Conservation (phyloP, 2,888 invertebrate species). For the Meta bourneti region DNA sequence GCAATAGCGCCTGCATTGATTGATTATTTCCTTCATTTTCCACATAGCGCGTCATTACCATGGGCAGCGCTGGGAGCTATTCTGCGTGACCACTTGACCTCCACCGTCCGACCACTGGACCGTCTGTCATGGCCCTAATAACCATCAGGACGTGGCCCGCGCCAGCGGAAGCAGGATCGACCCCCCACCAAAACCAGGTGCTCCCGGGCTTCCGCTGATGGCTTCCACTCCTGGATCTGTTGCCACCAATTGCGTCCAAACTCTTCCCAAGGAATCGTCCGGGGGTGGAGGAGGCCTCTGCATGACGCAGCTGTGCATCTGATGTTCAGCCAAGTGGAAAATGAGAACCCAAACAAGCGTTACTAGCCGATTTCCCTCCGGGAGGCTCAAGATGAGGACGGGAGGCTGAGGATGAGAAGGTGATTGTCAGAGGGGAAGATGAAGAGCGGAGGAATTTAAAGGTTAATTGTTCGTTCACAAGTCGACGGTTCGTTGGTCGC, state of each 20-base stretch:
- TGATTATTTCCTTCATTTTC: background rate
- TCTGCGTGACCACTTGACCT: constrained; percentile 23
- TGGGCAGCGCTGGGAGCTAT: background rate
- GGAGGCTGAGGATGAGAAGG: constrained; percentile 53
- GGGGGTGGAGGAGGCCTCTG: background rate
- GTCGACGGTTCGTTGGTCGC: constrained; percentile 64
- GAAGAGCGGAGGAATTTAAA: constrained; percentile 61
- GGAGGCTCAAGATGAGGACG: constrained; percentile 66
- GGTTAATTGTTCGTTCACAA: constrained; percentile 76
- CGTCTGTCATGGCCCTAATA: constrained; percentile 72
- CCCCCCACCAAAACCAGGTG: constrained; percentile 57
- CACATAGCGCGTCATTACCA: background rate
- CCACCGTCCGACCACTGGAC: constrained; percentile 46
- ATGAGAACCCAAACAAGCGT: constrained; percentile 76
- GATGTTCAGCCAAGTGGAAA: constrained; percentile 56
- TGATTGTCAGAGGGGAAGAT: constrained; percentile 49
- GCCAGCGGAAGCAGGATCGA: background rate
- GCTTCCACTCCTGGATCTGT: constrained; percentile 44
- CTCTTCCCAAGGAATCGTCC: constrained; percentile 5
- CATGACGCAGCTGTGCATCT: constrained; percentile 73
- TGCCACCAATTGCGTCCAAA: constrained; percentile 63
- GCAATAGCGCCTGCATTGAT: background rate
- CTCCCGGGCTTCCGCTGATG: constrained; percentile 31
- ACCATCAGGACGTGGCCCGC: constrained; percentile 34
- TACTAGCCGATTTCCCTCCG: constrained; percentile 57